Base-by-base conservation (phyloP, 30 jellyfish, hydroid and myxozoan species). In the Phacellophora camtschatica region DNA sequence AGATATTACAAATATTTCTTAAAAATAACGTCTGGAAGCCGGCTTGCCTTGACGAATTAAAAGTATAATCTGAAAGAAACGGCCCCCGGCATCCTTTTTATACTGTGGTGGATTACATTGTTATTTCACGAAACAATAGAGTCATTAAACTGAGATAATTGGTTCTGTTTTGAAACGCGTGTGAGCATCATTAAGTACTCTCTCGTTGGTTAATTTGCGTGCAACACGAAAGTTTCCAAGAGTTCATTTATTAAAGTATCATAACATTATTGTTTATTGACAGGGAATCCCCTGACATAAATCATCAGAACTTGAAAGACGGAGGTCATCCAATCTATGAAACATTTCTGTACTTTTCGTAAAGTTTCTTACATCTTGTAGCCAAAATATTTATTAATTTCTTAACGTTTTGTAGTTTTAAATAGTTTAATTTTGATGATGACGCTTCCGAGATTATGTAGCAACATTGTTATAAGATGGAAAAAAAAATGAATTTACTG, bases 81-180 rank as follows among this genome's bases (percentile, higher is more conserved):
- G 25, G 43, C 54, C 74, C 86, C 86, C 86, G 74, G 74, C 74
- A 9, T 35, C 32, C 8, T 42, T 27, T 48, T 28, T 37, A 73
- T 18, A 34, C 11, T 41, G 76, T 48, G 59, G 25, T 39, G 66
- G 66, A 74, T 23, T 27, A 20, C 45, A 31, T 80, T 55, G 74
- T 45, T 50, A 36, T 50, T 30, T 0, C 9, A 1, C 33, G 27
- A 31, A 49, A 64, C 91, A 80, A 80, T 67, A 55, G 66, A 49
- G 23, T 58, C 71, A 53, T 63, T 57, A 56, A 65, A 32, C 35
- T 56, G 80, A 64, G 91, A 25, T 80, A 80, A 78, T 80, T 50
- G 43, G 66, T 80, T 28, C 49, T 50, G 34, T 48, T 28, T 16
- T 27, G 62, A 22, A 28, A 84, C 91, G 77, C 84, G 84, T 65